Percentiles rank a stretch among this genome's conserved stretches.
Conservation (phyloP, 2,888 invertebrate genomes). For the Chrysotoxum bicinctum region DNA sequence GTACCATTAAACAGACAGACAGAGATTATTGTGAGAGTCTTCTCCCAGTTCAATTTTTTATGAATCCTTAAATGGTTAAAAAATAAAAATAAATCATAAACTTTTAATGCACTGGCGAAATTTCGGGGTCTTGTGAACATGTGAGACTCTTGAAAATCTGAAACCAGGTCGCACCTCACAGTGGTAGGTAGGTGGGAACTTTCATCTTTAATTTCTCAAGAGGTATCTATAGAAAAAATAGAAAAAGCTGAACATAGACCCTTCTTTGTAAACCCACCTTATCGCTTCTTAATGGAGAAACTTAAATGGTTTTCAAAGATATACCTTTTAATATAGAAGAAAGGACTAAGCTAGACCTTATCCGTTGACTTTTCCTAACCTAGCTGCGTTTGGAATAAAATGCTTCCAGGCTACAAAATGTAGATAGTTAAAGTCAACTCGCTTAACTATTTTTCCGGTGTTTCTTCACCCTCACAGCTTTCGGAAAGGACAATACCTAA, state of each 20-base stretch:
- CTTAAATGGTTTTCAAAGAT: no score
- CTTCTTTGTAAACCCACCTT: no score
- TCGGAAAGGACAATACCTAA: not conserved
- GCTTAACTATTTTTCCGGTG: constrained; percentile 19
- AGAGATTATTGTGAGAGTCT: no score
- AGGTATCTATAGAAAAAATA: not conserved
- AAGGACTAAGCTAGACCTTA: not conserved
- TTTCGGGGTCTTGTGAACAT: not conserved
- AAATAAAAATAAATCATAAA: not conserved
- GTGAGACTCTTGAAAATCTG: not conserved
- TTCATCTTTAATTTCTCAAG: not conserved
- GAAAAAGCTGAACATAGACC: no score
- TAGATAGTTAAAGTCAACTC: not conserved
- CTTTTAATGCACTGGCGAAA: not conserved
- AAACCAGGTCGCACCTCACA: not conserved
- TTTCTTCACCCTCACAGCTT: not conserved
- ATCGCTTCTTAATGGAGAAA: no score
- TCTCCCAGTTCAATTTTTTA: no score
- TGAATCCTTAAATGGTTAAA: no score
- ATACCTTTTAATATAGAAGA: no score
- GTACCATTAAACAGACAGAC: no score
- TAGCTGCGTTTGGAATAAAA: not conserved
- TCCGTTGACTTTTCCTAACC: no score
- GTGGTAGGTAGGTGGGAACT: not conserved
- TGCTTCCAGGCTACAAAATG: not conserved